A percentile compares a stretch with the other conserved stretches of the same genome.
phyloP scores from a whole-genome alignment of 2,888 invertebrate species.

The Yponomeuta cagnagella region DNA sequence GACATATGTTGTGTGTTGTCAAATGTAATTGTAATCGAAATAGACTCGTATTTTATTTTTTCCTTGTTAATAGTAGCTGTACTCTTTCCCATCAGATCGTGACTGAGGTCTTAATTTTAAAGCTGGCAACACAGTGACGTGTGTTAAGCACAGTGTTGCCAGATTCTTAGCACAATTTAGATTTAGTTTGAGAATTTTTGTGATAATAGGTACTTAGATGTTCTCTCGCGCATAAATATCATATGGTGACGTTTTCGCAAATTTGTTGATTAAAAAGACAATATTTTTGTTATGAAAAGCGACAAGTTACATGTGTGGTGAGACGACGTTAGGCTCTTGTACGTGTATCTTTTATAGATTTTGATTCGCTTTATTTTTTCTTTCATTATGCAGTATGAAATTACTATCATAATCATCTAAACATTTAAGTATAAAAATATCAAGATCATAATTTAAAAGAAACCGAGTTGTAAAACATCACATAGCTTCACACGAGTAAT shows the following conservation, averaged over 20 bases:
- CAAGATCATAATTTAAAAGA: background rate
- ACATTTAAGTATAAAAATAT: slow-evolving; percentile 1
- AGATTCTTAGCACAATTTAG: slow-evolving; percentile 60
- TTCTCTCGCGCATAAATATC: slow-evolving; percentile 26
- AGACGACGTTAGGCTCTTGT: slow-evolving; percentile 68
- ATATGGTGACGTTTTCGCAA: slow-evolving; percentile 31
- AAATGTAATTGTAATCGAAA: slow-evolving; percentile 22
- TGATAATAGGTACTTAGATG: slow-evolving; percentile 71
- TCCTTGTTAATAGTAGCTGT: slow-evolving; percentile 43
- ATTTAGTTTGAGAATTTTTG: slow-evolving; percentile 58
- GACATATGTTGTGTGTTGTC: slow-evolving; percentile 68
- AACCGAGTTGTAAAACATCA: background rate
- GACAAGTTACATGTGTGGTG: slow-evolving; percentile 74
- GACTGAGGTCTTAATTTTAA: slow-evolving; percentile 38
- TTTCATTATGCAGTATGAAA: background rate
- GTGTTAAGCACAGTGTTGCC: slow-evolving; percentile 34
- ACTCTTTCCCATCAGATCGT: slow-evolving; percentile 70
- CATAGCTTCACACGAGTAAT: background rate
- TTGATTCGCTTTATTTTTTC: background rate
- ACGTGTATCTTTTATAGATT: background rate
- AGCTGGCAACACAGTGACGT: slow-evolving; percentile 35
- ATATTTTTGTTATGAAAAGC: slow-evolving; percentile 30
- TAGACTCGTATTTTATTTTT: slow-evolving; percentile 39
- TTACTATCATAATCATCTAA: slow-evolving; percentile 4
- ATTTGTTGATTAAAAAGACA: slow-evolving; percentile 44